Evolutionary conservation across 2,888 invertebrate species (phyloP), one percentile per base, ranked within the genome.

Genomic region (Euclidia mi): DNA sequence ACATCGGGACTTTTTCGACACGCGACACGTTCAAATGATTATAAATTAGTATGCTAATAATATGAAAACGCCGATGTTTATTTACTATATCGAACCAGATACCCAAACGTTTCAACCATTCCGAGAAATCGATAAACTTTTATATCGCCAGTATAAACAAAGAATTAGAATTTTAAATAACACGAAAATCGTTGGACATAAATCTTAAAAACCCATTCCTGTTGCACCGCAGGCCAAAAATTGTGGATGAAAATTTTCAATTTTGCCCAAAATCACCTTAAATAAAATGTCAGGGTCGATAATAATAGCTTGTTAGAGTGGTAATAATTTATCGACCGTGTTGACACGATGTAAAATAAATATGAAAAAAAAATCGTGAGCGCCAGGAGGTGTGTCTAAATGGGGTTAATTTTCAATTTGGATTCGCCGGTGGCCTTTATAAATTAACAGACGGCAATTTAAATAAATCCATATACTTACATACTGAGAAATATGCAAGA

Each of bases 331-430:
- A 94, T 89, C 79, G 87, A 75, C 85, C 79, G 92, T 92, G 94
- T 92, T 92, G 94, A 94, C 93, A 90, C 78, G 91, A 84, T 78
- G 73, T 81, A 85, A 88, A 90, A 89, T 84, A 74, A 82, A 76
- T 72, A 68, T 77, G 64, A 75, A 82, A 86, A 34, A 86, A 86
- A 85, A n/a, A n/a, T n/a, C 79, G 72, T 76, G 81, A 87, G 78
- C 90, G 86, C 88, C 90, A 87, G 86, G 88, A 90, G 91, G 89
- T 84, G 91, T 88, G 85, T 85, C 87, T 86, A 87, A 89, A 88
- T 83, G 88, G 90, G 91, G 92, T 90, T 91, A 92, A 94, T 92
- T 92, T 94, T 93, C 92, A 94, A 94, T 94, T 89, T 88, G 78
- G 80, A 83, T 85, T 85, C 89, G 85, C 88, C 82, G 91, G 92